A percentile compares a stretch with the other conserved stretches of the same genome.
phyloP scores from a whole-genome alignment of 2,113 vertebrate species.

The Gymnarchus niloticus region DNA sequence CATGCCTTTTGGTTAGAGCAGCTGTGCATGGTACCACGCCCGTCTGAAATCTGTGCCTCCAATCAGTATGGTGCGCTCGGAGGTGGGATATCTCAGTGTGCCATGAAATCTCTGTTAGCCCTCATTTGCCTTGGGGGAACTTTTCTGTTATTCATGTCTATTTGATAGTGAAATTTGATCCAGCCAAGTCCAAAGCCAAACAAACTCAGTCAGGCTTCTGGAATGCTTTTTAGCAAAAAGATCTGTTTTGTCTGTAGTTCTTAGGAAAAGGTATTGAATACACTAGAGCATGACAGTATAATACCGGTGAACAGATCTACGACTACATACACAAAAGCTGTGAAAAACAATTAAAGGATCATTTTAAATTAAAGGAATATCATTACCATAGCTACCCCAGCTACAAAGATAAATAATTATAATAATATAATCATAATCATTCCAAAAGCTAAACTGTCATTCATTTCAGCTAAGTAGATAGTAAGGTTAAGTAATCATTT shows the following conservation, averaged over 20 bases:
- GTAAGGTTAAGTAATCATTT: too few species aligned
- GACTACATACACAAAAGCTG: neutral
- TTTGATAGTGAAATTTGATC: neutral
- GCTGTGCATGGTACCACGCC: conserved; percentile 32
- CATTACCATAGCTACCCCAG: neutral
- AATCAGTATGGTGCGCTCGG: neutral
- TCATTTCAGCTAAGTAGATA: too few species aligned
- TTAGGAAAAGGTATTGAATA: neutral
- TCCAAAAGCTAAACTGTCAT: neutral
- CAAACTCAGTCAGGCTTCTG: neutral
- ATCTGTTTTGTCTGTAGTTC: neutral
- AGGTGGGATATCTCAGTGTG: neutral
- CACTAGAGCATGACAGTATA: neutral
- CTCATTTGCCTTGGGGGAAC: neutral
- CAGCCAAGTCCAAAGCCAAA: neutral
- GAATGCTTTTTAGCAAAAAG: neutral
- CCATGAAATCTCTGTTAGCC: neutral
- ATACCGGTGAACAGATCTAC: neutral
- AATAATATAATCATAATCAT: neutral
- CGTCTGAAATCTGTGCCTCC: conserved; percentile 26
- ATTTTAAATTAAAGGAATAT: neutral
- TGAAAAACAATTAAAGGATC: neutral
- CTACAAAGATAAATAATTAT: neutral
- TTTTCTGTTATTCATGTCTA: neutral
- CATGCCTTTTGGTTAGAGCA: conserved; percentile 33